phyloP scores from a whole-genome alignment of 2,113 vertebrate genomes.

The Ochotona curzoniae region DNA sequence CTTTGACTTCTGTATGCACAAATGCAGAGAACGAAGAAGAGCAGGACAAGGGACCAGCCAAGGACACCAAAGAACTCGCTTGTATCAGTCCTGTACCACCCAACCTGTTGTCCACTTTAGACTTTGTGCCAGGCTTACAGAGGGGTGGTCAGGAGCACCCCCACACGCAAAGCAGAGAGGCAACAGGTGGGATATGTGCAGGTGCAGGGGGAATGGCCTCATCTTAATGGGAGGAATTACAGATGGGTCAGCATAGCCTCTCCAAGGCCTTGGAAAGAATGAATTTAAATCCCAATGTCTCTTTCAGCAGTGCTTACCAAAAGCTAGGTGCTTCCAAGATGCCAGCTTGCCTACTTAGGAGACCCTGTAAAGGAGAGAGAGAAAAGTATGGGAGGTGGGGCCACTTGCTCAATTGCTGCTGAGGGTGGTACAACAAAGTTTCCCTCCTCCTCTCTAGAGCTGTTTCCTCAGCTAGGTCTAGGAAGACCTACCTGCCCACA shows the following conservation, averaged over 20 bases:
- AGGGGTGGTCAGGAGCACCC: background rate
- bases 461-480: background rate
- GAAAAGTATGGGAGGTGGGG: background rate
- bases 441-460: background rate
- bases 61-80: background rate
- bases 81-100: too few relatives aligned
- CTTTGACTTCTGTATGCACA: background rate
- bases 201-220: rapidly evolving
- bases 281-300: background rate
- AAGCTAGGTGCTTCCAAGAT: background rate
- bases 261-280: background rate
- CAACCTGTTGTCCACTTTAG: background rate
- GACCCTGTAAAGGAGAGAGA: background rate
- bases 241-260: background rate
- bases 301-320: background rate
- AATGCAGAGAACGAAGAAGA: background rate
- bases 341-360: background rate
- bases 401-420: background rate
- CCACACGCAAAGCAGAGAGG: rapidly evolving
- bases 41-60: rapidly evolving
- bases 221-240: background rate
- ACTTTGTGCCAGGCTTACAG: background rate
- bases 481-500: background rate
- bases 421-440: background rate
- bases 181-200: rapidly evolving